These are phyloP conservation scores for Fukomys damarensis DNA, from an alignment of 2,113 vertebrate genomes.

Conservation along the genomic window DNA sequence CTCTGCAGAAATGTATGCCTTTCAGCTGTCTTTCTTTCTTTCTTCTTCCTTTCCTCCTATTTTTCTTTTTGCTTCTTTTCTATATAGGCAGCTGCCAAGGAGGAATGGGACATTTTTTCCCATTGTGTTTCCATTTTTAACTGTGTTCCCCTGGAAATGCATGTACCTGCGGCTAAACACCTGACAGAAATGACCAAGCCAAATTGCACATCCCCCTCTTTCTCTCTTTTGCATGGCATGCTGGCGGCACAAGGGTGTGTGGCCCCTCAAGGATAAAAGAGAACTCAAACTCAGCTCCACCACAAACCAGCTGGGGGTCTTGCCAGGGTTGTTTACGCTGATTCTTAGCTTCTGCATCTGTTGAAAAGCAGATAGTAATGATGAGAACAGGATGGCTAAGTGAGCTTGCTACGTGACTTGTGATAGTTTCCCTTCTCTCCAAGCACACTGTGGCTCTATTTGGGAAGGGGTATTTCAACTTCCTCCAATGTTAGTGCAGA, in stretches of 20 bases:
- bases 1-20: conserved; percentile 75
- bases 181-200: background rate
- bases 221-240: background rate
- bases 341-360: conserved; percentile 28
- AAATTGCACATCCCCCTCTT: background rate
- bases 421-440: conserved; percentile 23
- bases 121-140: conserved; percentile 43
- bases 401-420: background rate
- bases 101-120: conserved; percentile 46
- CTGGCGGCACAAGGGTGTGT: background rate
- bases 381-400: background rate
- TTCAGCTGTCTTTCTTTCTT: conserved; percentile 62
- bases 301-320: conserved; percentile 10
- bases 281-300: conserved; percentile 5
- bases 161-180: background rate
- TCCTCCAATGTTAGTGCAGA: background rate
- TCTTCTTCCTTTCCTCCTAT: conserved; percentile 46
- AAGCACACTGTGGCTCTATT: background rate
- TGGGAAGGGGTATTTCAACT: background rate
- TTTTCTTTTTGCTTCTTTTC: background rate
- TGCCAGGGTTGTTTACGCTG: background rate
- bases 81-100: conserved; percentile 34
- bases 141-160: conserved; percentile 69
- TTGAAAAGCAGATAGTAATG: conserved; percentile 37
- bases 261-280: conserved; percentile 24